Base-by-base conservation (phyloP, 2,888 invertebrate genomes). In the Ochropleura plecta region DNA sequence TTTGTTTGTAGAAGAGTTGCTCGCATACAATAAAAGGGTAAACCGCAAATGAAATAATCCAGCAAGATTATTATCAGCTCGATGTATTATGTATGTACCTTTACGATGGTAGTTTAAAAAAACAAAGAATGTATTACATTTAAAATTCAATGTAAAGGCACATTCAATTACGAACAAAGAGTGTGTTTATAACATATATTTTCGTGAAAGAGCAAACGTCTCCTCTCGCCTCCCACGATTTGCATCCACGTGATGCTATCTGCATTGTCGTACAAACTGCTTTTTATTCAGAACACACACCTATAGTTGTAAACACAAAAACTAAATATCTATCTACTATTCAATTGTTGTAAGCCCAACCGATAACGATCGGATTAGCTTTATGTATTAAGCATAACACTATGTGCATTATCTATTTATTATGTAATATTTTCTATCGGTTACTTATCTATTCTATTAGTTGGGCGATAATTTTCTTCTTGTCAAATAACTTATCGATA, bases 101-200 rank as follows among this genome's bases (percentile, higher is more conserved):
- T 90, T 83, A 88, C 83, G 81, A 79, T 81, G 87, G 86, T 88
- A 88, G 86, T 88, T 91, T 88, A 88, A 90, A 89, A 91, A 92
- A 91, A 93, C 92, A 92, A 92, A 91, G 90, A 92, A 86, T 87
- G 84, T 89, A 91, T 92, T 91, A 91, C 93, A 94, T 94, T 93
- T 94, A 92, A 94, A 94, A 93, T 91, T 94, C 92, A 94, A 94
- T 94, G 92, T 89, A 89, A 89, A 90, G 88, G 86, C 89, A 88
- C 91, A 91, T 92, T 92, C 91, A 93, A 93, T 94, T 94, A 92
- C 89, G 83, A 85, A 86, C 88, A 88, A 89, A 88, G 86, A 91
- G 90, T 91, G 86, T 89, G 83, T 92, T 92, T 92, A n/a, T 90
- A 91, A 90, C 92, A 93, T 93, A 92, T 92, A 92, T 92, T 89